Conservation (phyloP, 2,113 vertebrate species). For the Chloroceryle aenea region DNA sequence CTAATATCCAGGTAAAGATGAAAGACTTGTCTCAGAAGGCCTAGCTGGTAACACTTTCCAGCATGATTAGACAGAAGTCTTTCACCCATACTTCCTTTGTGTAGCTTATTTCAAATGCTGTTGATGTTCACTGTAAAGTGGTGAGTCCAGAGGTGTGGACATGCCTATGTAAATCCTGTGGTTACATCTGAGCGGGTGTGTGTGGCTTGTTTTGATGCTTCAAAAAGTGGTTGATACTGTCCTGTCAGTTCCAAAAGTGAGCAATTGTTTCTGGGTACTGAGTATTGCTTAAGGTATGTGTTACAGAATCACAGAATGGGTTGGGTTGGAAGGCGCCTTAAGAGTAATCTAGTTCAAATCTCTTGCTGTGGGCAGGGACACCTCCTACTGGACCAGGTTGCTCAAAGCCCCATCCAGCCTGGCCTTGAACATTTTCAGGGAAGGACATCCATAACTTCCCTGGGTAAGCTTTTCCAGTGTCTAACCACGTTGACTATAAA, state of each 20-base stretch:
- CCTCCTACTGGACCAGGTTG: neutral
- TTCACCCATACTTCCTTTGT: neutral
- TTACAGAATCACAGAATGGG: neutral
- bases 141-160: neutral
- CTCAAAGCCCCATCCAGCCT: neutral
- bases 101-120: neutral
- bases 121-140: neutral
- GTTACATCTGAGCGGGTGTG: neutral
- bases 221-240: neutral
- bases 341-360: neutral
- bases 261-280: neutral
- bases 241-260: neutral
- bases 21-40: slow-evolving; percentile 47
- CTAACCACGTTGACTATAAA: neutral
- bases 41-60: neutral
- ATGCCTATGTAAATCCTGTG: neutral
- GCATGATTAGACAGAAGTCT: neutral
- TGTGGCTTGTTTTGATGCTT: neutral
- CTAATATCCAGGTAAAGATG: slow-evolving; percentile 57
- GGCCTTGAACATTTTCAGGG: neutral
- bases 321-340: neutral
- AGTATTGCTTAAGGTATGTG: neutral
- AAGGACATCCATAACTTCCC: neutral
- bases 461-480: neutral
- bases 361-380: neutral